Conservation (phyloP, 2,113 vertebrate species). For the Ornithorhynchus anatinus region DNA sequence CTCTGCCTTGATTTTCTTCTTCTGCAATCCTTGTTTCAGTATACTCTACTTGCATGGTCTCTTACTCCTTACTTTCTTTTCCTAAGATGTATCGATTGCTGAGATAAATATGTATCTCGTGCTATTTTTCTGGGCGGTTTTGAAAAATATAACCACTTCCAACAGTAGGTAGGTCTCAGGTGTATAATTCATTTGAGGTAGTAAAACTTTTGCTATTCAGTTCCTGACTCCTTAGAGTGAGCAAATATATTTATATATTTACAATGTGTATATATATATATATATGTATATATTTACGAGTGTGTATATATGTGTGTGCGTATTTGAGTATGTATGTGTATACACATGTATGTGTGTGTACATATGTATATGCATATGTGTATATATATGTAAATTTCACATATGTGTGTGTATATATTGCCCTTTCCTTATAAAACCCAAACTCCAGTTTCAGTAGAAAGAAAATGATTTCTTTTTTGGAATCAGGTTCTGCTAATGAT, state of each 20-base stretch:
- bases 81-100: conserved; percentile 55
- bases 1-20: conserved; percentile 61
- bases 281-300: no score
- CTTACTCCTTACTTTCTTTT: conserved; percentile 30
- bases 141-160: conserved; percentile 64
- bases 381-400: no score
- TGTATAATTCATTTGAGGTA: conserved; percentile 37
- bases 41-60: conserved; percentile 45
- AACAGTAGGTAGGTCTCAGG: conserved; percentile 25
- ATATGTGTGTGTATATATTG: conserved; percentile 38
- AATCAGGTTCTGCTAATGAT: conserved; percentile 22
- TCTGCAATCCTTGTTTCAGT: conserved; percentile 67
- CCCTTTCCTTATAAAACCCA: conserved; percentile 29
- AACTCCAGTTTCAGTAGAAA: conserved; percentile 44
- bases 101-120: conserved; percentile 63
- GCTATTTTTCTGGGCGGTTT: conserved; percentile 60
- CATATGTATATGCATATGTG: conserved; percentile 50
- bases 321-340: no score
- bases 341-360: no score
- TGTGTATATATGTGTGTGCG: no score
- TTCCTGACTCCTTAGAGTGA: conserved; percentile 47
- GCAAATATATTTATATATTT: conserved; percentile 45
- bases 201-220: conserved; percentile 49
- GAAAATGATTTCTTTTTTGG: not conserved
- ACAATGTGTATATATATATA: no score